A percentile compares a stretch with the other conserved stretches of the same genome.
Conservation (phyloP, 2,888 invertebrate species). For the Diadegma fenestrale region DNA sequence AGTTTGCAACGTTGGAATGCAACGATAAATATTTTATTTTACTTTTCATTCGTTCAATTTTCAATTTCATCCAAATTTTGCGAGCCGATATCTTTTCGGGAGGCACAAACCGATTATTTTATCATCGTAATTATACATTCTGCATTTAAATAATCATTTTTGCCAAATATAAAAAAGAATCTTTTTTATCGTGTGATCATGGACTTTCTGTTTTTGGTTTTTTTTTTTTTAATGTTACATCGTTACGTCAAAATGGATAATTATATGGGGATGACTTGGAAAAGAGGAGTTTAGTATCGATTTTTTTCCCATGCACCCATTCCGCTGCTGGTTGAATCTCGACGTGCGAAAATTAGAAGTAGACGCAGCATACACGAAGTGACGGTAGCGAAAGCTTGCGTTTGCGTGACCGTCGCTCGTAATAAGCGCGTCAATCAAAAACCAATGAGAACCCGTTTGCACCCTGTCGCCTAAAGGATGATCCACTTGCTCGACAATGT, state of each 20-base stretch:
- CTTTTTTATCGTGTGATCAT: not conserved
- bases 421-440: conserved; percentile 60
- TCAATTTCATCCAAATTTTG: too few relatives aligned
- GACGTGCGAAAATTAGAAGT: conserved; percentile 17
- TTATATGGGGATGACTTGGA: too few relatives aligned
- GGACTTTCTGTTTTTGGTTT: not conserved
- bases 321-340: not conserved
- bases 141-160: too few relatives aligned
- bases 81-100: too few relatives aligned
- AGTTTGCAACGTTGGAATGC: too few relatives aligned
- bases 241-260: too few relatives aligned
- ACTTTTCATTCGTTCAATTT: too few relatives aligned
- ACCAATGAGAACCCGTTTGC: conserved; percentile 4
- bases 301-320: conserved; percentile 6
- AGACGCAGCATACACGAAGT: not conserved
- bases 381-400: conserved; percentile 36
- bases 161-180: too few relatives aligned
- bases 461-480: conserved; percentile 1
- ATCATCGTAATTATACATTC: too few relatives aligned
- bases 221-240: conserved; percentile 11
- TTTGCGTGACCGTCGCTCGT: conserved; percentile 35
- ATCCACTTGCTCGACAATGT: conserved; percentile 22
- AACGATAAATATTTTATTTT: too few relatives aligned
- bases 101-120: too few relatives aligned
- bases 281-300: too few relatives aligned